Conservation (phyloP, 1,140 invertebrate species). For the Pantala flavescens region DNA sequence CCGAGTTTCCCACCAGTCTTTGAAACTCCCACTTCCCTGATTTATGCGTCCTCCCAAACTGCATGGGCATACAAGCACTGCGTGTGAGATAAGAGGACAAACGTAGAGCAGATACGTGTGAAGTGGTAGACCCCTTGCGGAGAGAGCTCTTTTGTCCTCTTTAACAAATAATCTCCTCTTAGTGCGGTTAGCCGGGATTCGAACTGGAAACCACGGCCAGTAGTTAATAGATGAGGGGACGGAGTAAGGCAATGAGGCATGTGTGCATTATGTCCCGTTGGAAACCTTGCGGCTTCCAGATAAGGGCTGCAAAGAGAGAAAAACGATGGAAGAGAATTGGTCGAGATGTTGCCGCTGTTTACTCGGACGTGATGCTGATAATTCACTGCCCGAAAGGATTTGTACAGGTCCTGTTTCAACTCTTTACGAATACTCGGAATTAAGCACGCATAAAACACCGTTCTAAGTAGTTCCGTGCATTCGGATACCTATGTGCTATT, state of each 20-base stretch:
- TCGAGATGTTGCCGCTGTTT: too few species aligned
- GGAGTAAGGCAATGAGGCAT: not conserved
- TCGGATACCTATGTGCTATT: too few species aligned
- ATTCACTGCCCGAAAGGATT: too few species aligned
- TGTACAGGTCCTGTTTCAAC: too few species aligned
- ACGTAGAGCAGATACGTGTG: not conserved
- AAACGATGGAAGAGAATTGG: not conserved
- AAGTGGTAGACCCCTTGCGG: not conserved
- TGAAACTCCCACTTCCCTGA: not conserved
- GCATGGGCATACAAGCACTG: conserved; percentile 1
- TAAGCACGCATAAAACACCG: too few species aligned
- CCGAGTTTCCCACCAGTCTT: not conserved
- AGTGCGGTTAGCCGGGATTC: not conserved
- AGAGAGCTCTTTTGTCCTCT: not conserved
- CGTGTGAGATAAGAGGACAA: not conserved
- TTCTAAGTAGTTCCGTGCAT: too few species aligned
- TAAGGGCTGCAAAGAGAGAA: not conserved
- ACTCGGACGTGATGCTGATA: too few species aligned
- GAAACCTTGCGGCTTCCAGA: not conserved
- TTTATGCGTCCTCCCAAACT: conserved; percentile 5
- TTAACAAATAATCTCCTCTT: not conserved
- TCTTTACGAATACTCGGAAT: too few species aligned
- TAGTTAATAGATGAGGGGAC: not conserved
- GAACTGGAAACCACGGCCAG: not conserved
- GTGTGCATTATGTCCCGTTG: not conserved